Base-by-base conservation (phyloP, 2,888 invertebrate genomes). In the Hirtodrosophila alboralis region DNA sequence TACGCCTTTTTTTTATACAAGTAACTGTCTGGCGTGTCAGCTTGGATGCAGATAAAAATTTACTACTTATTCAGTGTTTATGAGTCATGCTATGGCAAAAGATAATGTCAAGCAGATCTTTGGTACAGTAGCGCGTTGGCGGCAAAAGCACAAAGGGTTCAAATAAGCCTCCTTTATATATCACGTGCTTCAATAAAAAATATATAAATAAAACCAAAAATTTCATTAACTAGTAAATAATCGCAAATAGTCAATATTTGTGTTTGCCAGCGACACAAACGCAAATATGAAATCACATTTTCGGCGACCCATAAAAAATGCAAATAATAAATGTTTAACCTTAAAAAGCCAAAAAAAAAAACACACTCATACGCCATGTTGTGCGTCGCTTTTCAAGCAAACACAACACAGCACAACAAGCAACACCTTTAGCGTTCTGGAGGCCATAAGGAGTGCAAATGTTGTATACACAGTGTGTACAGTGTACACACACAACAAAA, bases 291-390 rank as follows among this genome's bases (percentile, higher is more conserved):
- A 75, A 84, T 73, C 84, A 62, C 84, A 84, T 66, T 73, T 73
- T 63, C 77, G 69, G 63, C 74, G 79, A 79, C 86, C 79, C 79
- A 79, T 84, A 69, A 79, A 79, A 75, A 13, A 53, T 30, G 34
- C 38, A 57, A 53, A 75, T 75, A 80, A 86, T 80, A 86, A 60
- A 65, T 57, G 60, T 61, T 77, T 84, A 80, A 80, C 80, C 80
- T 86, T 56, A n/a, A n/a, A n/a, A n/a, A n/a, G n/a, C n/a, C 58
- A 84, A 79, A 75, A 43, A 48, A 59, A 41, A 57, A 40, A 45
- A 44, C n/a, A 21, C 28, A 56, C 37, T 54, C 40, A 70, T 74
- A 63, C 63, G 70, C 63, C 53, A 33, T 74, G 69, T 61, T 47
- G 43, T 34, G 38, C 21, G 48, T 26, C 44, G 27, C 60, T 16